These are phyloP conservation scores for Drosophila helvetica DNA, from an alignment of 2,888 invertebrate species.

Conservation along the genomic window DNA sequence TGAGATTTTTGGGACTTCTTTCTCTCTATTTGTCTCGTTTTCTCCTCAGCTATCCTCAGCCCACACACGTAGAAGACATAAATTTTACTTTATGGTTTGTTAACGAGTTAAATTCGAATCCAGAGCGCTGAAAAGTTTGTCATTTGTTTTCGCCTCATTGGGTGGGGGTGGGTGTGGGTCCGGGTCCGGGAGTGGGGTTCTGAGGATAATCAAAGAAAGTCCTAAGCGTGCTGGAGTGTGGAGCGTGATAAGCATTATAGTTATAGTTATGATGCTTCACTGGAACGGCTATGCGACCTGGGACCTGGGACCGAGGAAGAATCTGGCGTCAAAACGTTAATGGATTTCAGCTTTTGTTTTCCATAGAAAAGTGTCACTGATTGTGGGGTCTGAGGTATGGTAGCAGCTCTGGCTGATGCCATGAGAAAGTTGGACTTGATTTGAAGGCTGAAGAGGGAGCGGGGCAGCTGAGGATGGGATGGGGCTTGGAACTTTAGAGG, in stretches of 20 bases:
- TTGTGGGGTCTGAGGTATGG: too few species aligned
- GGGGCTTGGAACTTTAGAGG: too few species aligned
- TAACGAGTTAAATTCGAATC: slow-evolving; percentile 77
- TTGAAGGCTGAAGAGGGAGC: neutral
- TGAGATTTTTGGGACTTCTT: neutral
- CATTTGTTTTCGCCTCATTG: slow-evolving; percentile 58
- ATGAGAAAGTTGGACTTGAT: too few species aligned
- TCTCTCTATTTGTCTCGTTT: neutral
- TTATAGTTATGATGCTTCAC: slow-evolving; percentile 57
- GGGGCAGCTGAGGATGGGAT: too few species aligned
- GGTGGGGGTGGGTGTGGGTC: slow-evolving; percentile 25
- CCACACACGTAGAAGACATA: slow-evolving; percentile 71
- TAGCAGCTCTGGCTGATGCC: too few species aligned
- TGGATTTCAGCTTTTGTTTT: slow-evolving; percentile 52
- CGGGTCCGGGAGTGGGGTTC: slow-evolving; percentile 19
- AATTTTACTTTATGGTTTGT: slow-evolving; percentile 76
- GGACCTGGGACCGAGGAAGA: neutral
- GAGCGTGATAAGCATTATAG: slow-evolving; percentile 74
- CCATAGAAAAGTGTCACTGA: slow-evolving; percentile 33
- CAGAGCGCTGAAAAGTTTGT: slow-evolving; percentile 71
- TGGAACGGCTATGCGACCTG: slow-evolving; percentile 35
- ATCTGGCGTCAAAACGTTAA: slow-evolving; percentile 44
- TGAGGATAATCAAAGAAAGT: slow-evolving; percentile 19
- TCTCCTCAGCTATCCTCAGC: slow-evolving; percentile 29
- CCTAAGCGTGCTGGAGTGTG: slow-evolving; percentile 64